Evolutionary conservation across 2,888 invertebrate genomes (phyloP).

Genomic region (Phymatocera aterrima): DNA sequence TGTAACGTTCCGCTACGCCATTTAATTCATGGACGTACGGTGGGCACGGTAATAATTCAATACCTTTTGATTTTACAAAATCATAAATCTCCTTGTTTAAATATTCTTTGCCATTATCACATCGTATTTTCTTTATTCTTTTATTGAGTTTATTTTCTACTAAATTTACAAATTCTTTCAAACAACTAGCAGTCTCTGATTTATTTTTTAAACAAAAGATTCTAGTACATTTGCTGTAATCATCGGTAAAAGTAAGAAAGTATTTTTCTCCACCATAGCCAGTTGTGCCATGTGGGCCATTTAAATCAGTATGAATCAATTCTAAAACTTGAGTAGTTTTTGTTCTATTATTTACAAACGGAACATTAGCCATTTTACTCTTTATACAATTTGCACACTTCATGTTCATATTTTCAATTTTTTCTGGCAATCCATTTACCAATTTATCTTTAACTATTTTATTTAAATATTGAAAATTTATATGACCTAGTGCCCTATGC

Average conservation of each 20-base stretch:
- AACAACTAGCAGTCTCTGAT: conserved; percentile 48
- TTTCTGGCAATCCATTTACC: conserved; percentile 42
- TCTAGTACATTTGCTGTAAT: conserved; percentile 49
- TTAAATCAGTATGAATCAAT: conserved; percentile 44
- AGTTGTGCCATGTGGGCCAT: conserved; percentile 41
- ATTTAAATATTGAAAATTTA: conserved; percentile 51
- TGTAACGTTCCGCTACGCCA: conserved; percentile 39
- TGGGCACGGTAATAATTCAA: conserved; percentile 46
- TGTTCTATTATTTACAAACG: conserved; percentile 51
- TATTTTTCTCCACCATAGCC: conserved; percentile 50
- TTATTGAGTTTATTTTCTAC: conserved; percentile 48
- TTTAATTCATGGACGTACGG: conserved; percentile 47
- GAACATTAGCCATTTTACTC: conserved; percentile 49
- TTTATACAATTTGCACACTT: conserved; percentile 44
- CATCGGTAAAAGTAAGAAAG: conserved; percentile 49
- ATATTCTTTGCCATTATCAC: conserved; percentile 51
- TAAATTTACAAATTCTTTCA: conserved; percentile 48
- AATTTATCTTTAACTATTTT: conserved; percentile 44
- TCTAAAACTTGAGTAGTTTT: conserved; percentile 41
- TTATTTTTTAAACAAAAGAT: conserved; percentile 51
- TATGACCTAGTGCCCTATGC: conserved; percentile 52
- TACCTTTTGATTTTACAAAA: conserved; percentile 45
- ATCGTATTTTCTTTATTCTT: conserved; percentile 45
- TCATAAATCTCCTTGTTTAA: conserved; percentile 48
- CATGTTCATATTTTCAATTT: conserved; percentile 43